Conservation (phyloP, 2,888 invertebrate species). For the Ochlodes sylvanus region DNA sequence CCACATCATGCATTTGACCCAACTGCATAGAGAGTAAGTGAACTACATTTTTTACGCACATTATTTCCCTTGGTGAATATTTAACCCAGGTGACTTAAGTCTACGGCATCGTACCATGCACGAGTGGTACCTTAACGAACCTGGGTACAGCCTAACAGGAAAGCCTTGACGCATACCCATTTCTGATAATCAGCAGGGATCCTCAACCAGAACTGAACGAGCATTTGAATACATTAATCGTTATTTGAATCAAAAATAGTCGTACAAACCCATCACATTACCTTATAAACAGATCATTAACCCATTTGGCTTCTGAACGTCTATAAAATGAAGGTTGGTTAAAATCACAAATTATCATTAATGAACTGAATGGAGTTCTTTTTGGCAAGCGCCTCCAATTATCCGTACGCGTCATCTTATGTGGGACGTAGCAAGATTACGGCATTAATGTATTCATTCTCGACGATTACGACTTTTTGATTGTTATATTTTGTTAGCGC, state of each 20-base stretch:
- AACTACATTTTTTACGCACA: too few species aligned
- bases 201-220: too few species aligned
- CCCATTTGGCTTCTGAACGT: constrained; percentile 24
- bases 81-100: too few species aligned
- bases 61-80: too few species aligned
- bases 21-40: too few species aligned
- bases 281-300: constrained; percentile 7
- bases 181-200: too few species aligned
- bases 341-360: constrained; percentile 20
- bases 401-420: constrained; percentile 25
- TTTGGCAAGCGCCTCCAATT: constrained; percentile 34
- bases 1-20: too few species aligned
- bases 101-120: too few species aligned
- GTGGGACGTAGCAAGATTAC: constrained; percentile 17
- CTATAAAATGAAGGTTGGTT: constrained; percentile 16
- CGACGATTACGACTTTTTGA: constrained; percentile 8
- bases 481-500: neutral
- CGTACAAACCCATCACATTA: neutral
- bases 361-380: constrained; percentile 23
- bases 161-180: too few species aligned
- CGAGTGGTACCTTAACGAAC: too few species aligned
- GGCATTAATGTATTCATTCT: neutral
- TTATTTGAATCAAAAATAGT: neutral
- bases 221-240: too few species aligned
- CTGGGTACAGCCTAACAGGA: too few species aligned